Base-by-base conservation (phyloP, 2,113 vertebrate genomes). In the Melanerpes formicivorus region DNA sequence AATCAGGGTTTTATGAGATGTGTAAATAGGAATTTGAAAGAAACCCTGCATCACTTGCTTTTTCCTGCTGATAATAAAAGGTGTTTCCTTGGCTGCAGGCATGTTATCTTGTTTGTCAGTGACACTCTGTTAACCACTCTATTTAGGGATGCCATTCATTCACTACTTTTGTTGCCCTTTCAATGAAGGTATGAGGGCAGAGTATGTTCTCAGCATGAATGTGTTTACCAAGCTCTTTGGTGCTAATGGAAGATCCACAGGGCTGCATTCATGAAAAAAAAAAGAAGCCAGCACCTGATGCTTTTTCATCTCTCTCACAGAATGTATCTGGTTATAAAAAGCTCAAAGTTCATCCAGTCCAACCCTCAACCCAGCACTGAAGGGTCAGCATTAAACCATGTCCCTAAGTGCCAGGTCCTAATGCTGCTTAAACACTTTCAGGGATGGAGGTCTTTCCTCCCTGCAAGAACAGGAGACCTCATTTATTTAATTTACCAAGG, bases 21-120 rank as follows among this genome's bases (percentile, higher is more conserved):
- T 87, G 50, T 84, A 92, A 90, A 90, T 78, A 92, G 66, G 66
- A 78, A 74, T 84, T 74, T 84, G 71, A 62, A 74, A 92, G 75
- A 84, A 73, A 87, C 13, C 14, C 21, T 65, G 10, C n/a, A 70
- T 90, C 58, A 19, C 52, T 87, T 87, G 69, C 69, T 69, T 80
- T 93, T 76, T 55, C 70, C n/a, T 55, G 23, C 50, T 10, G 56
- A 74, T 70, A 80, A 95, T 74, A 81, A 60, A 84, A 87, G 60
- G 14, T 34, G 21, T 74, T 80, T 87, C 44, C 55, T 65, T 52
- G 30, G 70, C 91, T 87, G 74, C 56, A 84, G 79, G 70, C 70
- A 5, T 74, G 40, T 90, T 90, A 60, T 69, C 55, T 80, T 52
- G 46, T 63, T 52, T 83, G 21, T 44, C 65, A 67, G 25, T 88